Percentiles rank a stretch among this genome's conserved stretches.
Evolutionary conservation across 2,888 invertebrate genomes (phyloP).

Genomic region (Heliconius charithonia): DNA sequence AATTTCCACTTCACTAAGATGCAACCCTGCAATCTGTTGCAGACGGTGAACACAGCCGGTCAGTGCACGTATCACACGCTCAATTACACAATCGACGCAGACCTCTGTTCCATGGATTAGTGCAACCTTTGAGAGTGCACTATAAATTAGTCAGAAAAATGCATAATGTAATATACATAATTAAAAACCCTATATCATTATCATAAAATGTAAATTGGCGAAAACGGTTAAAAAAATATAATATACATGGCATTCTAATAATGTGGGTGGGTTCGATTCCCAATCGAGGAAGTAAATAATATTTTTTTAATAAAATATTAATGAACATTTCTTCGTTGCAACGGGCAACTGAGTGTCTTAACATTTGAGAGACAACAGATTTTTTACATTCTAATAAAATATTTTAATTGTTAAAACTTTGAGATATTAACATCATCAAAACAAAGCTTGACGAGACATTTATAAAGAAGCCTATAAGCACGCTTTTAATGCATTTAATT

Average conservation of each 20-base stretch:
- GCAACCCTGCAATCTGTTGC: constrained; percentile 56
- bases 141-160: constrained; percentile 25
- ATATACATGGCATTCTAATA: no score
- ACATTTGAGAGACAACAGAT: background rate
- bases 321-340: no score
- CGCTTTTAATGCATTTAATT: constrained; percentile 2
- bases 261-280: no score
- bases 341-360: background rate
- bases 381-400: no score
- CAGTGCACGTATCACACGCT: constrained; percentile 72
- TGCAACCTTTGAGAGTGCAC: constrained; percentile 37
- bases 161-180: background rate
- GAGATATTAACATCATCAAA: background rate
- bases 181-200: background rate
- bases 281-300: no score
- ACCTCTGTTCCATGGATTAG: constrained; percentile 39
- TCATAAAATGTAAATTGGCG: no score
- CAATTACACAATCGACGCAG: constrained; percentile 62
- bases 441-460: background rate
- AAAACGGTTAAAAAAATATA: no score
- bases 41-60: constrained; percentile 68
- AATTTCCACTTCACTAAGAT: constrained; percentile 40
- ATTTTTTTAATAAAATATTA: no score
- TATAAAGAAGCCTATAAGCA: constrained; percentile 1
- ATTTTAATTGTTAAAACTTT: background rate